These are phyloP conservation scores for Panurus biarmicus DNA, from an alignment of 2,113 vertebrate species.

Conservation along the genomic window DNA sequence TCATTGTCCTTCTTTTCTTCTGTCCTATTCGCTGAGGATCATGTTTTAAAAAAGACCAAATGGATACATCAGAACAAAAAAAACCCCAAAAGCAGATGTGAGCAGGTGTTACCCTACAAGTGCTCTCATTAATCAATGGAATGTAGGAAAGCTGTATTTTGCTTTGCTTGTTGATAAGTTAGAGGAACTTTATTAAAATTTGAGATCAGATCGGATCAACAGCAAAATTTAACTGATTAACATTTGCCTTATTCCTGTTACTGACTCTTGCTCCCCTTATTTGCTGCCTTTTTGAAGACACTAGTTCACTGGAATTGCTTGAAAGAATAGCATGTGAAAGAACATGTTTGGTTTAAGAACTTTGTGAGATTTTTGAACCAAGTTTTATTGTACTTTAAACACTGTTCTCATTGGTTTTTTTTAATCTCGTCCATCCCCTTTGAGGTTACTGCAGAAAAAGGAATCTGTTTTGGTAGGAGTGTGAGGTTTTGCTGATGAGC, in stretches of 20 bases:
- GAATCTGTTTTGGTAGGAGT: background rate
- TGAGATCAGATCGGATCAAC: background rate
- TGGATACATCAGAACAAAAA: background rate
- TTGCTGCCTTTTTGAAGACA: background rate
- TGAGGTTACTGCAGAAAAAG: background rate
- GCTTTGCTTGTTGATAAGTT: background rate
- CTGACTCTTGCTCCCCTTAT: background rate
- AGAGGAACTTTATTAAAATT: background rate
- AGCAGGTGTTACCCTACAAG: background rate
- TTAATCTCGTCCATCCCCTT: accelerated
- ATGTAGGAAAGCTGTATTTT: background rate
- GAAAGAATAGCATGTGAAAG: background rate
- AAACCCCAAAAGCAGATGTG: accelerated
- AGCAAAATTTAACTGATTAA: background rate
- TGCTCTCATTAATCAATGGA: accelerated
- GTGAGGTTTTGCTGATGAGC: background rate
- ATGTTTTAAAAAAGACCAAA: background rate
- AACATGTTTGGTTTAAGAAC: background rate
- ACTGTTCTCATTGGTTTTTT: background rate
- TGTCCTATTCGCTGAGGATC: background rate
- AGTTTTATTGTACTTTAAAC: background rate
- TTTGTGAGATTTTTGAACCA: accelerated
- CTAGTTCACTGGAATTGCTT: background rate
- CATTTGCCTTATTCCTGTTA: background rate
- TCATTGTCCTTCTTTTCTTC: background rate